A percentile compares a stretch with the other conserved stretches of the same genome.
Conservation (phyloP, 2,888 invertebrate species). For the Chydorus sphaericus region DNA sequence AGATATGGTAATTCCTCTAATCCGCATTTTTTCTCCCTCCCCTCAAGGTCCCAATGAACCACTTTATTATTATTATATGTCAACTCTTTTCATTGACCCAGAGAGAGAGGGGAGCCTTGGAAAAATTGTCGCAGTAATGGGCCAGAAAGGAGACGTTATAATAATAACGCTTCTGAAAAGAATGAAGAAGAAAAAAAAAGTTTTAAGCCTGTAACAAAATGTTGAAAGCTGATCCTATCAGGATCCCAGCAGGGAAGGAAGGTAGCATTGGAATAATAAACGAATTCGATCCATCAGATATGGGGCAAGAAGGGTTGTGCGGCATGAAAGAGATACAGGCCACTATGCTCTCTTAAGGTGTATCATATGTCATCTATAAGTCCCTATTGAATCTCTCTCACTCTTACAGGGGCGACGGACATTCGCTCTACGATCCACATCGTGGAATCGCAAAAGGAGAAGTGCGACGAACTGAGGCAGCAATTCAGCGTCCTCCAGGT, state of each 20-base stretch:
- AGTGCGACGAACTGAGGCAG: constrained; percentile 7
- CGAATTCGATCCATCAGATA: not conserved
- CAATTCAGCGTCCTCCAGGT: constrained; percentile 4
- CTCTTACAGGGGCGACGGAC: constrained; percentile 4
- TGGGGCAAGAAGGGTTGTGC: not conserved
- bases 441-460: constrained; percentile 7
- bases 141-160: not conserved
- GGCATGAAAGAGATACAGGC: not conserved
- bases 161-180: not conserved
- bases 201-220: not conserved
- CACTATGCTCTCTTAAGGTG: not conserved
- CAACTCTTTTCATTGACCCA: not conserved
- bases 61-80: not conserved
- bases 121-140: not conserved
- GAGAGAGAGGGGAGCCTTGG: too few relatives aligned
- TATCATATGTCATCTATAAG: not conserved
- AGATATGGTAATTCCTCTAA: not conserved
- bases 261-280: too few relatives aligned
- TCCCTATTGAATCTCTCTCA: not conserved
- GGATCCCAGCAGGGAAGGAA: not conserved
- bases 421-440: not conserved
- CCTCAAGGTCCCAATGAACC: not conserved
- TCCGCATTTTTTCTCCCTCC: not conserved
- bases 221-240: constrained; percentile 2
- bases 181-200: not conserved